Evolutionary conservation across 2,888 invertebrate species (phyloP).

Genomic region (Heliconius aoede): DNA sequence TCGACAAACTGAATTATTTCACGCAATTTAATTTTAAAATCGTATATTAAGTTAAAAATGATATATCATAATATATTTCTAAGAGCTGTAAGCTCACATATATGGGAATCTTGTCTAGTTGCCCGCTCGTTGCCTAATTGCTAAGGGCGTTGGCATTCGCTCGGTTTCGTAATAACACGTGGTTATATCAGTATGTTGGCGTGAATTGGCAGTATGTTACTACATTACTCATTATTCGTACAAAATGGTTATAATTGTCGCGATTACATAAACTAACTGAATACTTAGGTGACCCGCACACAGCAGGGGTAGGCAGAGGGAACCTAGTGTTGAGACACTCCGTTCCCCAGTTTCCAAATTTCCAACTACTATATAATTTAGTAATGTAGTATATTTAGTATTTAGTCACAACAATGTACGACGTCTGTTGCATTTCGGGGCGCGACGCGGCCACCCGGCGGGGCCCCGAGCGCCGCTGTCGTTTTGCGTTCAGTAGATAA

Average conservation of each 20-base stretch:
- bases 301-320: too few species aligned
- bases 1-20: not conserved
- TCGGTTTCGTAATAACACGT: conserved; percentile 52
- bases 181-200: conserved; percentile 38
- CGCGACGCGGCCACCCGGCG: conserved; percentile 70
- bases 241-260: conserved; percentile 21
- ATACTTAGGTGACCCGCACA: not conserved
- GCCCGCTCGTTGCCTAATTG: conserved; percentile 39
- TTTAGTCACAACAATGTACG: conserved; percentile 3
- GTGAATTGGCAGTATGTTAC: conserved; percentile 31
- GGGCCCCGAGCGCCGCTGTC: conserved; percentile 63
- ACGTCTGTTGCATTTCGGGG: conserved; percentile 62
- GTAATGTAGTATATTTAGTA: too few species aligned
- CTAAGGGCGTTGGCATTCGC: conserved; percentile 58
- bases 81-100: not conserved
- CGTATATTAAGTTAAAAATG: not conserved
- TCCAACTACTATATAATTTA: not conserved
- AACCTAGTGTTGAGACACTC: too few species aligned
- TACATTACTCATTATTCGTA: conserved; percentile 29
- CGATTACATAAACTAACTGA: not conserved
- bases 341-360: too few species aligned
- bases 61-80: too few species aligned
- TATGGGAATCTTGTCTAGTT: conserved; percentile 33
- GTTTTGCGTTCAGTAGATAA: conserved; percentile 74
- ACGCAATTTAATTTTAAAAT: not conserved